Evolutionary conservation across 2,113 vertebrate species (phyloP), one percentile per base, ranked within the genome.

Genomic region (Psophia crepitans): DNA sequence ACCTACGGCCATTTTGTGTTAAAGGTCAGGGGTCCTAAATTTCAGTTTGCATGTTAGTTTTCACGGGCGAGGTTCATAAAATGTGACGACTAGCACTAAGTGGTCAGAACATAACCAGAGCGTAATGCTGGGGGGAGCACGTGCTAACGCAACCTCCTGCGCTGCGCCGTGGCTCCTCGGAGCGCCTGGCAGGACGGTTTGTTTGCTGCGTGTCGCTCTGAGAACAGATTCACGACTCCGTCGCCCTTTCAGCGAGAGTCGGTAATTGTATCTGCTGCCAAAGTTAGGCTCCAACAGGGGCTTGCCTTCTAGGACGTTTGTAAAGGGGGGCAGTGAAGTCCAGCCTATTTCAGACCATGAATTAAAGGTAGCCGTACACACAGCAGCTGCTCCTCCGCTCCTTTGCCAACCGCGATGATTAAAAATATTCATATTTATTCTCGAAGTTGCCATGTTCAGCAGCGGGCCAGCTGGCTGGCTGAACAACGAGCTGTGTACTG

Each of bases 11-110:
- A 79, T 68, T 93, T 93, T 28, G 68, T 81, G 85, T 84, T 86
- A 96, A 95, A 97, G 96, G 97, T 98, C 96, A 96, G 79, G n/a
- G 89, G 80, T 94, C 78, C 96, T 96, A 91, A 96, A 96, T 97
- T 97, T 97, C 91, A 80, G 84, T 68, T 76, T 58, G n/a, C 91
- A 78, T 74, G 77, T 84, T 90, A 75, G 88, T 81, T 83, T 93
- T 90, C 88, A 84, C 71, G 78, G 96, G 78, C 0, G 68, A 94
- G 68, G 68, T 87, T 93, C 66, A 39, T 95, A 96, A 97, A 96
- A 94, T 49, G 82, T 28, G 79, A 84, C 82, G 91, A 85, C 82
- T 93, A 76, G 57, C 49, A 69, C 71, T 87, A 80, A 90, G 53
- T 21, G 57, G 95, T 79, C 89, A 81, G 91, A 69, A 85, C 63